Conservation (phyloP, 1,140 invertebrate genomes). For the Conus betulinus region DNA sequence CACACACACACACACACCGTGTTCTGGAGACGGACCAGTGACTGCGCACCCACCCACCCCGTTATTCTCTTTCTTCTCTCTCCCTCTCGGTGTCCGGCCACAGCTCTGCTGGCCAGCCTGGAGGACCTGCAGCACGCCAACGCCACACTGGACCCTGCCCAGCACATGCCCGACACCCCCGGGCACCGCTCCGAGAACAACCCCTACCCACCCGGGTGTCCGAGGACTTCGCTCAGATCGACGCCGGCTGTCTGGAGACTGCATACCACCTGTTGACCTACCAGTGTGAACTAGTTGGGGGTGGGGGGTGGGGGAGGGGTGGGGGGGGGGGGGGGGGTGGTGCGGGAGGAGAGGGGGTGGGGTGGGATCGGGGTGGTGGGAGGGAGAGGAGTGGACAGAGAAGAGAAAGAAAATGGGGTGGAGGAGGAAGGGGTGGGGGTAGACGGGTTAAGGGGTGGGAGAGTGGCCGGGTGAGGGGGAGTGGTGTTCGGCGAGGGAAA, state of each 20-base stretch:
- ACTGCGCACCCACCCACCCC: too few species aligned
- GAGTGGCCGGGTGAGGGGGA: too few species aligned
- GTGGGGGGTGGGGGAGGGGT: neutral
- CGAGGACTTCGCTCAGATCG: conserved; percentile 18
- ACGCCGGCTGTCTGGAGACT: conserved; percentile 26
- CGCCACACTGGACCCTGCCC: conserved; percentile 16
- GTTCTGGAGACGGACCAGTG: too few species aligned
- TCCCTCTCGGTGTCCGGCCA: neutral
- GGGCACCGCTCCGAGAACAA: conserved; percentile 28
- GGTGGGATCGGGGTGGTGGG: too few species aligned
- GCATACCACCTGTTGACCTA: conserved; percentile 29
- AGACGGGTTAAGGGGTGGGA: too few species aligned
- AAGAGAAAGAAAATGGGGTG: too few species aligned
- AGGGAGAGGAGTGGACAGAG: too few species aligned
- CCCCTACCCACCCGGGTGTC: conserved; percentile 34
- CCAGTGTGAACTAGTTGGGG: neutral
- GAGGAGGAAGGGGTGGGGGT: too few species aligned
- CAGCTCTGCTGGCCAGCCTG: conserved; percentile 28
- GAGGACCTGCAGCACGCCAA: conserved; percentile 38
- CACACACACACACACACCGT: too few species aligned
- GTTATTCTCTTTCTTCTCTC: neutral
- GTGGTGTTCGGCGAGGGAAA: too few species aligned
- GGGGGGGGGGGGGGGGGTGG: neutral
- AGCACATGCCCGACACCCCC: conserved; percentile 23
- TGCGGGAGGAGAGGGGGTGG: neutral